Evolutionary conservation across 2,797 vertebrate species (phyloP), one percentile per base, ranked within the genome.

Genomic region (Tarsius wallacei): DNA sequence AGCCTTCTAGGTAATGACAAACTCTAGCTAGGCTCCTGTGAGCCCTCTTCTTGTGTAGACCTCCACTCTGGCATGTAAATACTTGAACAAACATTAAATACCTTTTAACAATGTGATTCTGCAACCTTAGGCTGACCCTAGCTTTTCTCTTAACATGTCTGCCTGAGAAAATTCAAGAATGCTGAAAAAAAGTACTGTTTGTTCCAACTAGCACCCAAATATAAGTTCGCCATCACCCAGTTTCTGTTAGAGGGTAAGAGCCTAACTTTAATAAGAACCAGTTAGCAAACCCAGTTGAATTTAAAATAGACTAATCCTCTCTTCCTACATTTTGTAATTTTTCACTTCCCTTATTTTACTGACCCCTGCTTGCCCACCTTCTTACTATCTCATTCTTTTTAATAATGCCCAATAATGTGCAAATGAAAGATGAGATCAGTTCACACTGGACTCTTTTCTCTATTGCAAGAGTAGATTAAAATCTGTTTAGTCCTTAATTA

Each of bases 251-350:
- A 15, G 2, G 5, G 5, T 4, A 61, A 19, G 42, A 31, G 1
- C 9, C 21, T 36, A 21, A 64, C 0, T 8, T n/a, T 63, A 42
- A 74, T 21, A 59, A 53, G 1, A 1, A 0, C 1, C 17, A 53
- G 17, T 71, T 55, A 55, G 12, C 7, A 81, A 81, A 82, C 0
- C 6, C 55, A 64, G 3, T 16, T 70, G 7, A n/a, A 14, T 77
- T 64, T 93, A 22, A 49, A 16, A 47, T 4, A 26, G 1, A 59
- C 2, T 2, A 70, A 61, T 4, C 5, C 0, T 13, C 2, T 11
- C 0, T 12, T 15, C 7, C 2, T 22, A 10, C 11, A 13, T 33
- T 51, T n/a, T 66, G 7, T 36, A 49, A 31, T 61, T 19, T 68
- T 74, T 51, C 26, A n/a, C 24, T 33, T 84, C 17, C 33, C 21